Evolutionary conservation across 2,797 vertebrate species (phyloP), one percentile per base, ranked within the genome.

Genomic region (Furcifer pardalis): DNA sequence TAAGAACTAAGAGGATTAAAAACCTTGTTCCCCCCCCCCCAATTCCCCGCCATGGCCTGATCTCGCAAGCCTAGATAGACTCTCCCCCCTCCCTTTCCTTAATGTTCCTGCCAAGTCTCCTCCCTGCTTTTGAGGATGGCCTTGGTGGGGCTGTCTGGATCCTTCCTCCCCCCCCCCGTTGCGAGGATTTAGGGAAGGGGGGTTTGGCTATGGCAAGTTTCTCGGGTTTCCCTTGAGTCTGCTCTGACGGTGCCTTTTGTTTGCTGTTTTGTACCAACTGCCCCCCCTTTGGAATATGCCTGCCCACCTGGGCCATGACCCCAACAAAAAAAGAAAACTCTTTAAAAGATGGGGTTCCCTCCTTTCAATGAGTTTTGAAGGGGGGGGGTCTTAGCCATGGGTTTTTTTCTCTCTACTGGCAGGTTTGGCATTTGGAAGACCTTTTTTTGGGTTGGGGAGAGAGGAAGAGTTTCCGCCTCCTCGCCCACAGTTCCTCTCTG

Each of bases 161-260:
- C 90, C 13, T 87, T 87, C 82, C 80, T 83, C 85, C 89, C 89
- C 90, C 62, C 35, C 23, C 52, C 44, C 17, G 21, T 21, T 59
- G 23, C 62, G 52, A 56, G 27, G 78, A 52, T 10, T 66, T 30
- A 42, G 77, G 30, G 25, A 3, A 13, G 63, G 63, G 62, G 66
- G 77, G 62, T 44, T 7, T 49, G 4, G 1, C 46, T 49, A 12
- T 5, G 66, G 65, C 82, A 77, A 84, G 75, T 84, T 84, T 77
- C 63, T 60, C 32, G 4, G 40, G 52, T 78, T 32, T 13, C 63
- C 13, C 68, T 52, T 56, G 52, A 56, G 52, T 19, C 3, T 5
- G 62, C 69, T 74, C 73, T 13, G 49, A 60, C 52, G 35, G 32
- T 37, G 44, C 65, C 76, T 71, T 72, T 56, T 56, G 75, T 84